phyloP scores from a whole-genome alignment of 53 echinoderm and acorn worm species.

The Luidia sarsii region DNA sequence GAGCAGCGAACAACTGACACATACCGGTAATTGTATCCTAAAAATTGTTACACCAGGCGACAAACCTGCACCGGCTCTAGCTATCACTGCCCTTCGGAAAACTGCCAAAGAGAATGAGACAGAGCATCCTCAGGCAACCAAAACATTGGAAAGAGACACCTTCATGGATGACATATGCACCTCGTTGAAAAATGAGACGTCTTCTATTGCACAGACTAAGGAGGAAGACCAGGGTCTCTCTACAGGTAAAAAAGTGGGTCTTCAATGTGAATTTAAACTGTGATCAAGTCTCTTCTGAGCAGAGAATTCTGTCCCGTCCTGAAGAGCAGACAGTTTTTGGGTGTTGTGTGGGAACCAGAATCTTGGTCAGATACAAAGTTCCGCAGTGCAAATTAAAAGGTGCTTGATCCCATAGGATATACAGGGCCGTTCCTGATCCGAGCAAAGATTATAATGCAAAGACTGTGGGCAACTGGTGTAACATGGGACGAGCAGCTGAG shows the following conservation, averaged over 20 bases:
- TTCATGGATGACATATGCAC: conserved; percentile 60
- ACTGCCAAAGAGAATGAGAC: conserved; percentile 12
- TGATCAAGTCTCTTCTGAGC: neutral
- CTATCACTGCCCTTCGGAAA: conserved; percentile 11
- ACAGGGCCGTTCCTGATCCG: conserved; percentile 47
- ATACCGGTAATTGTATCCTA: conserved; percentile 43
- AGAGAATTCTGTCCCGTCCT: neutral
- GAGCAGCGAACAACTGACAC: conserved; percentile 12
- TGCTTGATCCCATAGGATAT: conserved; percentile 66
- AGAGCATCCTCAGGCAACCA: conserved; percentile 36
- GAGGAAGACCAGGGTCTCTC: too few species aligned
- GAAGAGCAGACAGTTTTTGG: conserved; percentile 64
- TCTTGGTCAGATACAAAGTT: conserved; percentile 47
- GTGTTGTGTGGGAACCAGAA: conserved; percentile 56
- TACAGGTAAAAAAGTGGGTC: conserved; percentile 41
- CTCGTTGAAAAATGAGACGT: too few species aligned
- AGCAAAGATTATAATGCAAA: conserved; percentile 58
- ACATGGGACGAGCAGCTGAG: conserved; percentile 59
- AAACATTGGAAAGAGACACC: conserved; percentile 12
- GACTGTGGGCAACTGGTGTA: conserved; percentile 37
- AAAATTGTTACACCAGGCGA: conserved; percentile 52
- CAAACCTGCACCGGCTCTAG: conserved; percentile 44
- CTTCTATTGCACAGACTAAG: too few species aligned
- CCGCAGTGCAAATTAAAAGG: conserved; percentile 15
- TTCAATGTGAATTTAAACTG: conserved; percentile 20